phyloP scores from a whole-genome alignment of 2,888 invertebrate genomes.

The Tetragonisca angustula region DNA sequence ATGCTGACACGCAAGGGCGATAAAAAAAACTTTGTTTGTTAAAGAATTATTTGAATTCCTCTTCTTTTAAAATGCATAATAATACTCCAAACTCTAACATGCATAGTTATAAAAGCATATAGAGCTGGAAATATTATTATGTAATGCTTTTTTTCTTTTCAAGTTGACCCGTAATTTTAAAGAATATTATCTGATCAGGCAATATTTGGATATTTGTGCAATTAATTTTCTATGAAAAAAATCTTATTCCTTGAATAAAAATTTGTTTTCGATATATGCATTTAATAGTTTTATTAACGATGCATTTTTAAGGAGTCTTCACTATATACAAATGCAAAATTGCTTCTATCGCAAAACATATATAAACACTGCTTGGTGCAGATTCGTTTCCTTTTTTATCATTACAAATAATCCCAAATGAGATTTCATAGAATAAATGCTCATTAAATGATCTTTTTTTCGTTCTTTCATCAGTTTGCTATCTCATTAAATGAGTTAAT shows the following conservation, averaged over 20 bases:
- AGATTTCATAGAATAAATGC: constrained; percentile 58
- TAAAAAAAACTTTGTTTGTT: constrained; percentile 48
- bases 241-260: constrained; percentile 55
- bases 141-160: constrained; percentile 21
- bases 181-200: constrained; percentile 31
- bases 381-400: constrained; percentile 43
- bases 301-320: constrained; percentile 52
- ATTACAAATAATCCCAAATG: constrained; percentile 51
- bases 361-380: constrained; percentile 51
- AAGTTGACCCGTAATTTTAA: constrained; percentile 26
- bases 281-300: constrained; percentile 59
- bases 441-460: constrained; percentile 50
- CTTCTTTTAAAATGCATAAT: constrained; percentile 46
- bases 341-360: constrained; percentile 63
- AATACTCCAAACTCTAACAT: constrained; percentile 29
- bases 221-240: constrained; percentile 52
- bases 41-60: constrained; percentile 41
- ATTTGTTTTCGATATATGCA: constrained; percentile 54
- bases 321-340: constrained; percentile 71
- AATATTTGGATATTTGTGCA: constrained; percentile 46
- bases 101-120: constrained; percentile 7
- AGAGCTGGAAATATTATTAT: constrained; percentile 46
- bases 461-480: constrained; percentile 24
- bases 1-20: constrained; percentile 66
- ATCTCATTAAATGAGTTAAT: constrained; percentile 28